Conservation (phyloP, 2,888 invertebrate species). For the Nemotelus nigrinus region DNA sequence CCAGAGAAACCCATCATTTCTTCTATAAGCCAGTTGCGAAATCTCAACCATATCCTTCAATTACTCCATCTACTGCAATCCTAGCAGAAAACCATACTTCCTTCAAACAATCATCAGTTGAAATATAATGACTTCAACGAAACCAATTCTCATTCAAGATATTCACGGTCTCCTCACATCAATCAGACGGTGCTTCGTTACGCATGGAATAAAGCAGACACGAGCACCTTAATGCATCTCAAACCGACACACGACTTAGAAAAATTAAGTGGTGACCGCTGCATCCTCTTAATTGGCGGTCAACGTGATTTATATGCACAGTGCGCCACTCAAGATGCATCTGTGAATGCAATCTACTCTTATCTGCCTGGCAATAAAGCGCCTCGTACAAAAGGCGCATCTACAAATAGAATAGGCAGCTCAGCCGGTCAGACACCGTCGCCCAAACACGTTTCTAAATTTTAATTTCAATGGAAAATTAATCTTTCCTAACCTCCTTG, state of each 20-base stretch:
- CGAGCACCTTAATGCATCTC: not conserved
- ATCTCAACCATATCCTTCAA: no score
- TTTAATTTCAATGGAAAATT: slow-evolving; percentile 21
- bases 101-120: no score
- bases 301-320: not conserved
- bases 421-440: not conserved
- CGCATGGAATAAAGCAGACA: not conserved
- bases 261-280: not conserved
- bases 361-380: no score
- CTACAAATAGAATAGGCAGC: not conserved
- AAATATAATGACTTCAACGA: not conserved
- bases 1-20: no score
- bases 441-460: not conserved
- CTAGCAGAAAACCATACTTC: no score
- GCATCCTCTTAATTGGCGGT: not conserved
- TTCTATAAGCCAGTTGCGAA: no score
- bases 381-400: not conserved
- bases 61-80: no score
- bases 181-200: not conserved
- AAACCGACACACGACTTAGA: not conserved
- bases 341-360: not conserved
- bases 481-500: slow-evolving; percentile 19
- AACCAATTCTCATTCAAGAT: not conserved
- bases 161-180: slow-evolving; percentile 5
- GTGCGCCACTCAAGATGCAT: slow-evolving; percentile 9